Evolutionary conservation across 2,888 invertebrate genomes (phyloP), one percentile per base, ranked within the genome.

Genomic region (Chironomus tentans): DNA sequence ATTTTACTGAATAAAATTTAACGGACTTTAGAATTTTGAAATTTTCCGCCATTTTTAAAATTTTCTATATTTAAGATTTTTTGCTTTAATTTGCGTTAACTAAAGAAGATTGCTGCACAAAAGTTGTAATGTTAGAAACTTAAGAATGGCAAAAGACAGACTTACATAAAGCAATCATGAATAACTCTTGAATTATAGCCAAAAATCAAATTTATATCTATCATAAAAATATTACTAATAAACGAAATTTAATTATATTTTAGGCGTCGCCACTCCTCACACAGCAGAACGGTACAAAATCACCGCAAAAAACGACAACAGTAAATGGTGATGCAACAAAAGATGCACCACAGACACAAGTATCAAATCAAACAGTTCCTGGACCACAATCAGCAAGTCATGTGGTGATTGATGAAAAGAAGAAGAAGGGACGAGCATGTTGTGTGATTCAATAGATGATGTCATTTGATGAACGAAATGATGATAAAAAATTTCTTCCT

Each of bases 341-440:
- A 79, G 82, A 79, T 79, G 82, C 82, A 79, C 80, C 88, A 74
- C 80, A 82, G 79, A 82, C 83, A 78, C 83, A 84, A 80, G 82
- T 84, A 78, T 83, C 84, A 79, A 84, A 84, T 79, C 82, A 83
- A 81, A 90, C 91, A 80, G 89, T 91, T 77, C 91, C 91, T 80
- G 91, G 92, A 82, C 91, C 91, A 72, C 88, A 88, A 81, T 93
- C 94, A 85, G 92, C 94, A 79, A 95, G 95, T 85, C 94, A 93
- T 85, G 93, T 96, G 82, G 92, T 93, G 83, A 90, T 84, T 79
- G 84, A 83, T 77, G 84, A 95, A 83, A 95, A 95, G 88, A 95
- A 95, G 88, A 95, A 95, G 87, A 93, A 93, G 85, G 95, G 94
- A 87, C 95, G 95, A 90, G 92, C 93, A 85, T 95, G 95, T 88